Evolutionary conservation across 2,888 invertebrate genomes (phyloP), one percentile per base, ranked within the genome.

Genomic region (Andricus curvator): DNA sequence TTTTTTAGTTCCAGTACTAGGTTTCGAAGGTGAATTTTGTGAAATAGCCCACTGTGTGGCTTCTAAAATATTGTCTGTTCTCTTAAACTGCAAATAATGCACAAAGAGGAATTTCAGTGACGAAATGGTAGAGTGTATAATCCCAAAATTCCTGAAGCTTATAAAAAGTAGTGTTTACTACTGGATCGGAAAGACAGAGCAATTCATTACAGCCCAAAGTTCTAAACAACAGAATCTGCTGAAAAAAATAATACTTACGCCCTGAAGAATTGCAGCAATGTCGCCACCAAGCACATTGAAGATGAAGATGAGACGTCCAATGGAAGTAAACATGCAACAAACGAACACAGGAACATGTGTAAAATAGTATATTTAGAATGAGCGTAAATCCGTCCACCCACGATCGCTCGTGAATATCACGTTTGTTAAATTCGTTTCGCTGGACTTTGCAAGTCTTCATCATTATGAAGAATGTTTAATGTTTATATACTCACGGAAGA

Each of bases 401-500:
- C 86, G 83, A 64, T 77, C 48, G 66, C 70, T 82, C 83, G 83
- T 81, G 83, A 82, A 74, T 79, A 78, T 82, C 80, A 80, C 83
- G 85, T 84, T 81, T 81, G 81, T 83, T 62, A 77, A 79, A 78
- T 76, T 64, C 67, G 80, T 78, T 77, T 81, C 78, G 78, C 65
- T 70, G 80, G 80, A 78, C 79, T 67, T 78, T 78, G 80, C 79
- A 80, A 78, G 37, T 77, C 70, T 77, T 37, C 76, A 82, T 77
- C 78, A 74, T 77, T 44, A 4, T 15, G 44, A 13, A 15, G 44
- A 44, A 62, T 78, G 48, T 25, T 70, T 33, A 80, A 66, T 78
- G 56, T 29, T 79, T 29, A 81, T 80, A 84, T 88, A 92, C 92
- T 92, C 88, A 92, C 92, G 88, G 92, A 92, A 84, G 92, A 92